These are phyloP conservation scores for Urocynchramus pylzowi DNA, from an alignment of 2,113 vertebrate species.

Conservation along the genomic window DNA sequence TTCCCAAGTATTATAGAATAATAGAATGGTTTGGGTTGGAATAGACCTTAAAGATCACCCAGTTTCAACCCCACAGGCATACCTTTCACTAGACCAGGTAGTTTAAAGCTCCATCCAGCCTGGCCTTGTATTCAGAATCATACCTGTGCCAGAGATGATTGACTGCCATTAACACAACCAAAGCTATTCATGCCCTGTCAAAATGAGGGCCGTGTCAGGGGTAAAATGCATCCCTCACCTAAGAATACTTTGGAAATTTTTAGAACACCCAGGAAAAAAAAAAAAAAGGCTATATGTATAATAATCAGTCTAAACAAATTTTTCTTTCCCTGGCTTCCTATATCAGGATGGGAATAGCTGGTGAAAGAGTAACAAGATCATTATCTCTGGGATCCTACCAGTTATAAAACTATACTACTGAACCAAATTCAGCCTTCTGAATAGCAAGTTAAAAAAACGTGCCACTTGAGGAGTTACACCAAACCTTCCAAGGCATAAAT, in stretches of 20 bases:
- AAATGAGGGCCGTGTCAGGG: rapidly evolving
- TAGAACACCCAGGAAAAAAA: neutral
- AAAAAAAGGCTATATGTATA: neutral
- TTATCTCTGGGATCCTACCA: neutral
- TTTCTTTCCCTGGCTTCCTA: neutral
- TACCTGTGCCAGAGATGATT: neutral
- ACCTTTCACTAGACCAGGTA: neutral
- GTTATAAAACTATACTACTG: neutral
- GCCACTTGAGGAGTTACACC: neutral
- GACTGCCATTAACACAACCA: neutral
- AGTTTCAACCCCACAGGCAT: neutral
- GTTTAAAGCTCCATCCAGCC: neutral
- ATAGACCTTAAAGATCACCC: neutral
- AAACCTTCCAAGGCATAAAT: neutral
- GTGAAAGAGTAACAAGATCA: neutral
- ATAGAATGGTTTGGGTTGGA: neutral
- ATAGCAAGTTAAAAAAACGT: neutral
- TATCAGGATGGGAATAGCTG: neutral
- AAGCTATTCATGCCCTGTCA: neutral
- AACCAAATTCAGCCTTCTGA: neutral
- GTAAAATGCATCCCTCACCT: neutral
- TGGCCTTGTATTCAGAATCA: neutral
- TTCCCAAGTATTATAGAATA: neutral
- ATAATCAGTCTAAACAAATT: neutral
- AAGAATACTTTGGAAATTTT: neutral